These are phyloP conservation scores for Sanderia malayensis DNA, from an alignment of 30 jellyfish, hydroid and myxozoan genomes.

Conservation along the genomic window DNA sequence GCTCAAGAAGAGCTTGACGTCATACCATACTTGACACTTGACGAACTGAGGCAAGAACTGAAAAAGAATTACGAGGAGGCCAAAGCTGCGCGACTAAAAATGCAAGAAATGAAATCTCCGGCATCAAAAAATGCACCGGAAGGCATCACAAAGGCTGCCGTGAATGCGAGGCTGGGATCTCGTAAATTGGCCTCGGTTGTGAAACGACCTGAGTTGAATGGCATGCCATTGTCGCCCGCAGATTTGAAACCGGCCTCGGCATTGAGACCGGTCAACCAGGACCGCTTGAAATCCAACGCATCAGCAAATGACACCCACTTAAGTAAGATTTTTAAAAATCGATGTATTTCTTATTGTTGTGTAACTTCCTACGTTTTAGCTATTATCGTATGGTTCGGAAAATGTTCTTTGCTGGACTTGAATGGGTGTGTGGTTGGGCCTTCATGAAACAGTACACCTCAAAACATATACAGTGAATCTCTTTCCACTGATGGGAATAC, in stretches of 20 bases:
- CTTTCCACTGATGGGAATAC: not conserved
- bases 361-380: no score
- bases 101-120: slow-evolving; percentile 37
- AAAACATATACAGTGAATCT: not conserved
- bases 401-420: no score
- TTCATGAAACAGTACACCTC: not conserved
- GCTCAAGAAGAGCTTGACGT: slow-evolving; percentile 24
- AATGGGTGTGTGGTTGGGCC: no score
- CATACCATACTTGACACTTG: slow-evolving; percentile 37
- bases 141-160: slow-evolving; percentile 45
- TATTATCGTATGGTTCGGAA: no score
- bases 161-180: slow-evolving; percentile 16
- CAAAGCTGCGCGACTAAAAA: slow-evolving; percentile 42
- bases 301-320: slow-evolving; percentile 9
- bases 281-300: not conserved
- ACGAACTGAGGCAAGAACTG: slow-evolving; percentile 35
- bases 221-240: slow-evolving; percentile 48
- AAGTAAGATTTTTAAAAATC: not conserved
- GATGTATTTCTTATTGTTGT: no score
- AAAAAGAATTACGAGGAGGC: slow-evolving; percentile 32
- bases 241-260: slow-evolving; percentile 48
- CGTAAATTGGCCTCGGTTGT: not conserved
- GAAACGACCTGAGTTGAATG: not conserved
- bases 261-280: slow-evolving; percentile 51
- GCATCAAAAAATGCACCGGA: slow-evolving; percentile 32